Conservation (phyloP, 2,113 vertebrate species). For the Deroptyus accipitrinus region DNA sequence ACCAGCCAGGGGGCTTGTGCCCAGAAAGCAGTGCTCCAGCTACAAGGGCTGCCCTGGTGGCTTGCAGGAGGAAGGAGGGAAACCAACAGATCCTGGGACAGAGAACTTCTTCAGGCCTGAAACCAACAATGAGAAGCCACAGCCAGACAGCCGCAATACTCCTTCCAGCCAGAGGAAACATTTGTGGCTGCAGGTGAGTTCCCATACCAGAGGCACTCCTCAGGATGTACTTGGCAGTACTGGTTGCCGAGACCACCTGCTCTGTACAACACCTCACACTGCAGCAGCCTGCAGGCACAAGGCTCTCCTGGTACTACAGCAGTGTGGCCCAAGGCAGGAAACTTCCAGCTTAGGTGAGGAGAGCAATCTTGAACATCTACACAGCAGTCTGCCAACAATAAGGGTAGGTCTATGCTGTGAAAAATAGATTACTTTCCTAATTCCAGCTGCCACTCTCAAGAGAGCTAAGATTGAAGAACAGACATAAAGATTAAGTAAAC, state of each 20-base stretch:
- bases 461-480: background rate
- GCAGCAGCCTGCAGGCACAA: background rate
- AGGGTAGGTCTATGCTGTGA: background rate
- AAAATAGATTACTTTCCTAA: background rate
- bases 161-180: background rate
- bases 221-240: background rate
- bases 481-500: background rate
- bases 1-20: background rate
- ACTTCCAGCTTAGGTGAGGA: background rate
- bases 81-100: background rate
- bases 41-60: background rate
- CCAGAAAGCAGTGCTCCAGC: fast-evolving
- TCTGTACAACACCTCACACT: background rate
- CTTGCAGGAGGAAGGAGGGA: background rate
- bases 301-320: background rate
- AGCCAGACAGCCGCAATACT: background rate
- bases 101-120: background rate
- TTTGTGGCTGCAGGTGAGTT: fast-evolving
- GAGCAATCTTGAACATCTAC: background rate
- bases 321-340: background rate
- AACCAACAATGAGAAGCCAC: background rate
- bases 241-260: background rate
- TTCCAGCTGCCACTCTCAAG: background rate
- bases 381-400: background rate
- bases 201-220: background rate